Percentiles rank a stretch among this genome's conserved stretches.
phyloP scores from a whole-genome alignment of 2,888 invertebrate genomes.

The Dryobotodes eremita region DNA sequence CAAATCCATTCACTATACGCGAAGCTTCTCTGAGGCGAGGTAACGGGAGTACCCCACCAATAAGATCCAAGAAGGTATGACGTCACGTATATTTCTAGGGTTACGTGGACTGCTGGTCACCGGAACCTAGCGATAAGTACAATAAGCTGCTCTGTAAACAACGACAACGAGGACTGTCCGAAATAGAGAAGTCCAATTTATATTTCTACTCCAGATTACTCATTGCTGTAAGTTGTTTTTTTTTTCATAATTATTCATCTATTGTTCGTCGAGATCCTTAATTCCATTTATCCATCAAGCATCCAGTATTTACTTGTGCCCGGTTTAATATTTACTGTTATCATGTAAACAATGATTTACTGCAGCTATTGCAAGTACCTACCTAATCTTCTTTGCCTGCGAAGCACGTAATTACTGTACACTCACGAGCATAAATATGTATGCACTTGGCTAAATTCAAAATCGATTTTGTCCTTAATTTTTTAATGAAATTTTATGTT shows the following conservation, averaged over 20 bases:
- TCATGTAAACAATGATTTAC: not conserved
- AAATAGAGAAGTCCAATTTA: slow-evolving; percentile 77
- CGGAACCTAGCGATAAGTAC: slow-evolving; percentile 75
- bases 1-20: not conserved
- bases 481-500: too few relatives aligned
- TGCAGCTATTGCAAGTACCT: not conserved
- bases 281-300: not conserved
- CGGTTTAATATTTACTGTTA: not conserved
- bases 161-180: slow-evolving; percentile 79
- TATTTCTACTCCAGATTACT: slow-evolving; percentile 84
- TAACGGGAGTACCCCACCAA: not conserved
- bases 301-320: not conserved
- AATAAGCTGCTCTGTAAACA: slow-evolving; percentile 82
- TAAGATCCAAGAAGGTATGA: not conserved
- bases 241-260: slow-evolving; percentile 27
- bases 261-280: not conserved
- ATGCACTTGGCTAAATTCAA: too few relatives aligned
- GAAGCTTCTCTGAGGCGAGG: not conserved
- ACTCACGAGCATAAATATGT: too few relatives aligned
- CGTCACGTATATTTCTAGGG: slow-evolving; percentile 74
- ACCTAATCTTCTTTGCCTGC: not conserved
- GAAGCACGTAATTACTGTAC: not conserved
- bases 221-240: slow-evolving; percentile 77
- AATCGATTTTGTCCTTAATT: too few relatives aligned
- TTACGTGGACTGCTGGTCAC: slow-evolving; percentile 86